Percentiles rank a stretch among this genome's conserved stretches.
phyloP scores from a whole-genome alignment of 2,888 invertebrate species.

The Brenthis ino region DNA sequence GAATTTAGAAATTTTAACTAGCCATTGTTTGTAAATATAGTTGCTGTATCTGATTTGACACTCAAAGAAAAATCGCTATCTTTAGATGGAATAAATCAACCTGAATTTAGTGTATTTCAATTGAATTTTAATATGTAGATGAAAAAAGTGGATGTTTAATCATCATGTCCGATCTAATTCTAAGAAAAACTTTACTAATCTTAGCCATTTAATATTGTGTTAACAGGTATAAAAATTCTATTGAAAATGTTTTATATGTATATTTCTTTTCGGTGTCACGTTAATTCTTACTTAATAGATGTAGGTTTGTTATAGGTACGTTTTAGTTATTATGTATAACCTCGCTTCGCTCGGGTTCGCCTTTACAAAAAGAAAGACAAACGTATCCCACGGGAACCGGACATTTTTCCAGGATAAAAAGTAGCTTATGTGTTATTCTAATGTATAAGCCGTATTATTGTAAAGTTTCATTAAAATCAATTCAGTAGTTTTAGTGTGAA shows the following conservation, averaged over 20 bases:
- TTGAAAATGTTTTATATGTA: slow-evolving; percentile 14
- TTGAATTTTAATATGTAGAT: slow-evolving; percentile 54
- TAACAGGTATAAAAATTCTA: slow-evolving; percentile 35
- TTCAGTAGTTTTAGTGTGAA: no score
- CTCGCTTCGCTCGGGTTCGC: no score
- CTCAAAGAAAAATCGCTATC: slow-evolving; percentile 26
- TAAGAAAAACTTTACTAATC: slow-evolving; percentile 45
- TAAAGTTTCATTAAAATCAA: no score
- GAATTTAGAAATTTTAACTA: slow-evolving; percentile 40
- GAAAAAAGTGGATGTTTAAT: slow-evolving; percentile 48
- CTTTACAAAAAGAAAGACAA: no score
- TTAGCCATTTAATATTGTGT: slow-evolving; percentile 18
- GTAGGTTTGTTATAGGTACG: no score
- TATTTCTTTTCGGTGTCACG: no score
- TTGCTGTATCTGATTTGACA: slow-evolving; percentile 28
- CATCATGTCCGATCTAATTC: slow-evolving; percentile 59
- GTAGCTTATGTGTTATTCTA: no score
- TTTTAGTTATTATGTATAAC: no score
- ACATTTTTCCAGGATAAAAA: no score
- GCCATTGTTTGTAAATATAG: slow-evolving; percentile 43
- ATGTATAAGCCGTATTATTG: no score
- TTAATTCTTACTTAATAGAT: no score
- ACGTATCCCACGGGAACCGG: no score
- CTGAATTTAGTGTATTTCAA: slow-evolving; percentile 29
- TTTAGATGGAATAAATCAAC: slow-evolving; percentile 29